These are phyloP conservation scores for Gallinago stenura DNA, from an alignment of 2,797 vertebrate genomes.

Conservation along the genomic window DNA sequence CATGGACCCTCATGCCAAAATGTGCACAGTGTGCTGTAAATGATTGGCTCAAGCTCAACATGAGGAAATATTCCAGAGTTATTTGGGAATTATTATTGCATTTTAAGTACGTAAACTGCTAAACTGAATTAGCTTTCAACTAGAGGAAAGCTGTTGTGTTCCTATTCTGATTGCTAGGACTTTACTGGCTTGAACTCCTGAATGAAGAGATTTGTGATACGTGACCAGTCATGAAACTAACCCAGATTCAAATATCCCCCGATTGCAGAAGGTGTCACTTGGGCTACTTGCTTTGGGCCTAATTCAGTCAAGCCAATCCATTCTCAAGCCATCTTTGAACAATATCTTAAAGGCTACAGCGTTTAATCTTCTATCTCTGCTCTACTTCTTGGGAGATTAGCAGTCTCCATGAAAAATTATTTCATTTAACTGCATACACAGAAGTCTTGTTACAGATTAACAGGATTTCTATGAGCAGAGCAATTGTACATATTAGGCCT, in stretches of 20 bases:
- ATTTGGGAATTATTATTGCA: background rate
- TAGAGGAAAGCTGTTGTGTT: background rate
- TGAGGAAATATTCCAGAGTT: background rate
- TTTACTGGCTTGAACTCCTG: background rate
- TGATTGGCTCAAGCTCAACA: background rate
- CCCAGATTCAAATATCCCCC: background rate
- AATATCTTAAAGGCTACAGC: background rate
- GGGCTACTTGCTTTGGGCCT: background rate
- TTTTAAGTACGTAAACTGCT: slow-evolving; percentile 6
- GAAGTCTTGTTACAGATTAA: background rate
- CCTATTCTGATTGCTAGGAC: background rate
- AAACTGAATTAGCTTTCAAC: slow-evolving; percentile 3
- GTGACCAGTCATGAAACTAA: background rate
- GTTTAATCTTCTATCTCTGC: background rate
- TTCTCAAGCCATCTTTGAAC: background rate
- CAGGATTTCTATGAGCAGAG: background rate
- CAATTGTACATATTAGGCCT: background rate
- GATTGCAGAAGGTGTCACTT: background rate
- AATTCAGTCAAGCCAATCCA: background rate
- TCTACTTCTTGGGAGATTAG: background rate
- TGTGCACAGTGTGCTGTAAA: background rate
- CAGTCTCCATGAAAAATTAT: background rate
- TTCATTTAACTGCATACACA: background rate
- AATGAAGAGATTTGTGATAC: background rate
- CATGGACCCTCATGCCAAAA: background rate